Conservation (phyloP, 2,888 invertebrate genomes). For the Gymnocheta viridis region DNA sequence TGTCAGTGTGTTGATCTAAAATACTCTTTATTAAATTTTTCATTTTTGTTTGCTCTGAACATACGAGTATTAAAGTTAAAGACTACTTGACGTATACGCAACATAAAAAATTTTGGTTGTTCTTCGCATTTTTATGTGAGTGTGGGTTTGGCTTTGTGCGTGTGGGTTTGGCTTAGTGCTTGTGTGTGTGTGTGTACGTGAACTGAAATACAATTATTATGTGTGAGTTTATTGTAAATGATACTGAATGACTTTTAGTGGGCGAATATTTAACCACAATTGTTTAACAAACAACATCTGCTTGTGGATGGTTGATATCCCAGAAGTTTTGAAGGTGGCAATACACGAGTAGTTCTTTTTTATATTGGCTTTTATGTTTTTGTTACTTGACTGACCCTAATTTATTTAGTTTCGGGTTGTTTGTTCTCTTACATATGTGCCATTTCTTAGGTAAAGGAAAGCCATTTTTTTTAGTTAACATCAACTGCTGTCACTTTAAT, state of each 20-base stretch:
- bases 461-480: background rate
- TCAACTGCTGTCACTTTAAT: background rate
- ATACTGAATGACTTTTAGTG: conserved; percentile 34
- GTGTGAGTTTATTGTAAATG: conserved; percentile 17
- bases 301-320: background rate
- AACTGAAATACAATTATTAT: conserved; percentile 12
- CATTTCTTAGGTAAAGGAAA: background rate
- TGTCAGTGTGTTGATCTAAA: conserved; percentile 39
- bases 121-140: conserved; percentile 14
- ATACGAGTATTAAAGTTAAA: conserved; percentile 23
- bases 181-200: background rate
- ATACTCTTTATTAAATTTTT: conserved; percentile 59
- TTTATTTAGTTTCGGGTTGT: background rate
- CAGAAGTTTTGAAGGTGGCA: background rate
- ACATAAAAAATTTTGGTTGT: conserved; percentile 49
- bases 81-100: conserved; percentile 55
- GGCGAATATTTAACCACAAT: conserved; percentile 55
- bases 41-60: conserved; percentile 8
- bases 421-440: background rate
- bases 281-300: conserved; percentile 56
- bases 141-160: too few relatives aligned
- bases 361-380: background rate
- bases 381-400: background rate
- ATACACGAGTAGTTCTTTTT: background rate
- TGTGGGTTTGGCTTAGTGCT: too few relatives aligned